phyloP scores from a whole-genome alignment of 2,797 vertebrate species.

The Urosaurus nigricauda region DNA sequence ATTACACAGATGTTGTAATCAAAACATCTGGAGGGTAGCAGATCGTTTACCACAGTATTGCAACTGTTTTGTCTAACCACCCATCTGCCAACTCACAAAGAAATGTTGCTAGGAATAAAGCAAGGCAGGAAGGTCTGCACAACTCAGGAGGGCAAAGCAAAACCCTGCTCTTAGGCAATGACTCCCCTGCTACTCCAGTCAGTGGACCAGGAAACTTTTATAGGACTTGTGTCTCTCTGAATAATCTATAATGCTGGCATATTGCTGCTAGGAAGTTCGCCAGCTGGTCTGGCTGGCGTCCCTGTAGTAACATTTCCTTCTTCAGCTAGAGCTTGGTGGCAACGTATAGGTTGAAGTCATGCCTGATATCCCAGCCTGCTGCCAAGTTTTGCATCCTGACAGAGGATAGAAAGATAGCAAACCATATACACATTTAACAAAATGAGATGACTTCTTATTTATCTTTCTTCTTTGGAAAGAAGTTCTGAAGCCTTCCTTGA shows the following conservation, averaged over 20 bases:
- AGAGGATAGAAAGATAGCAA: background rate
- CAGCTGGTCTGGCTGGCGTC: background rate
- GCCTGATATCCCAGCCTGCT: background rate
- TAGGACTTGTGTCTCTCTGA: background rate
- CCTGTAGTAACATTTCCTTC: background rate
- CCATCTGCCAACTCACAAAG: background rate
- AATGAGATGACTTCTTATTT: background rate
- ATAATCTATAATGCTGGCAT: background rate
- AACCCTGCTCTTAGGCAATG: background rate
- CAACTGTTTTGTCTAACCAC: no score
- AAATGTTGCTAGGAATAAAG: background rate
- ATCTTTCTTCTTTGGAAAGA: background rate
- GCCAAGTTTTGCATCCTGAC: background rate
- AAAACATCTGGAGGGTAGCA: no score
- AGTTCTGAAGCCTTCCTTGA: background rate
- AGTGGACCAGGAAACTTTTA: background rate
- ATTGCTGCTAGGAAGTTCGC: background rate
- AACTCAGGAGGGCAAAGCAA: background rate
- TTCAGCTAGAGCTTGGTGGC: background rate
- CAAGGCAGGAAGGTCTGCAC: background rate
- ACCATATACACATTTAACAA: no score
- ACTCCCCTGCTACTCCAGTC: no score
- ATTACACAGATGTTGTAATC: no score
- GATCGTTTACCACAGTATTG: no score
- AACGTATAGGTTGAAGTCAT: background rate